These are phyloP conservation scores for Gymnothorax javanicus DNA, from an alignment of 2,797 vertebrate species.

Conservation along the genomic window DNA sequence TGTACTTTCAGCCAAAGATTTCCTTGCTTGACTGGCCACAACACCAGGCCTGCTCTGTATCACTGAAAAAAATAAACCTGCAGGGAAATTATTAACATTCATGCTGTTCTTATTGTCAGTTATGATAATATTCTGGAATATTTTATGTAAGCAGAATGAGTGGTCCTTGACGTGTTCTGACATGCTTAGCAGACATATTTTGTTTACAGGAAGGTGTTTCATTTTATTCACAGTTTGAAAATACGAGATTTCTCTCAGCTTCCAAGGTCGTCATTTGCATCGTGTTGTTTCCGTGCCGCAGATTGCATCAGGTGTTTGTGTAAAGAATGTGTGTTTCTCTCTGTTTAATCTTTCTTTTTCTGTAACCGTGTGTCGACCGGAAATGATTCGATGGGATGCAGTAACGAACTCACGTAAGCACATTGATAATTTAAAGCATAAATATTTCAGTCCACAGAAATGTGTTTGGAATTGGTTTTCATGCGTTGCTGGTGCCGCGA, in stretches of 20 bases:
- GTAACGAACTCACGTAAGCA: not conserved
- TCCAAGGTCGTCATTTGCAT: not conserved
- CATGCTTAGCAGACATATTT: too few relatives aligned
- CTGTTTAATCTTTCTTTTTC: not conserved
- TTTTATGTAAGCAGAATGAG: not conserved
- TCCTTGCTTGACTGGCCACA: not conserved
- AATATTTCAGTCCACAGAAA: not conserved
- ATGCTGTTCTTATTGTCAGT: not conserved
- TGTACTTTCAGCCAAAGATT: too few relatives aligned
- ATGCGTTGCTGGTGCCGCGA: not conserved
- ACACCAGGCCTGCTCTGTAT: not conserved
- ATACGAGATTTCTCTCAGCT: not conserved
- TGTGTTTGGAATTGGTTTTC: not conserved
- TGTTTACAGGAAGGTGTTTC: too few relatives aligned
- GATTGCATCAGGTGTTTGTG: not conserved
- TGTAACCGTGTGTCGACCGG: not conserved
- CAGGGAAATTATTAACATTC: not conserved
- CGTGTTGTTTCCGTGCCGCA: too few relatives aligned
- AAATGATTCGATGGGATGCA: not conserved
- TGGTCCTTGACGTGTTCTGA: not conserved
- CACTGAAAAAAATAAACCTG: not conserved
- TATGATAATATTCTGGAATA: not conserved
- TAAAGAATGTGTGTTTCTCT: not conserved
- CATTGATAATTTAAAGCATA: not conserved
- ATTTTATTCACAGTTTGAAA: not conserved